A percentile compares a stretch with the other conserved stretches of the same genome.
These are phyloP conservation scores for Plagodis pulveraria DNA, from an alignment of 2,888 invertebrate genomes.

Conservation along the genomic window DNA sequence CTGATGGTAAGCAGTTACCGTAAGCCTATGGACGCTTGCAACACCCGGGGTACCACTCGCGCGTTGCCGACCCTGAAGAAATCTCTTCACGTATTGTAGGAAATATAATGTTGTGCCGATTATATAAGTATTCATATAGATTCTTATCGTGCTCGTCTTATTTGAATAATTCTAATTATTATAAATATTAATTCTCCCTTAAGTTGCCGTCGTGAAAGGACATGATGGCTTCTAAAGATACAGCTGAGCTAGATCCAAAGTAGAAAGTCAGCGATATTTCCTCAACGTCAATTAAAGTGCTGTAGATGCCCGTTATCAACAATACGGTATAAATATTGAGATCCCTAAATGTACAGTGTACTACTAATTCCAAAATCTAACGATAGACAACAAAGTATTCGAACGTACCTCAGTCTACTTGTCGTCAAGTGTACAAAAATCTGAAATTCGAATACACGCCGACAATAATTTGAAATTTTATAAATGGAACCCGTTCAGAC, in stretches of 20 bases:
- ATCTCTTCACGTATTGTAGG: too few relatives aligned
- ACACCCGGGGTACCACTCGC: too few relatives aligned
- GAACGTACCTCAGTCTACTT: conserved; percentile 25
- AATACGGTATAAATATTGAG: not conserved
- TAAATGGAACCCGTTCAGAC: conserved; percentile 60
- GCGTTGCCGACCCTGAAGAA: too few relatives aligned
- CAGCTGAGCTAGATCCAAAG: conserved; percentile 23
- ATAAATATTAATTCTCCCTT: conserved; percentile 1
- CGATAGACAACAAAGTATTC: conserved; percentile 14
- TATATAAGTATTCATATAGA: too few relatives aligned
- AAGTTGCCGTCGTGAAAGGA: conserved; percentile 10
- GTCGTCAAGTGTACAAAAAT: conserved; percentile 50
- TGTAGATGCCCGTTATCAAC: not conserved
- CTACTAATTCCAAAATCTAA: not conserved
- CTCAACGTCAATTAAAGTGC: conserved; percentile 12
- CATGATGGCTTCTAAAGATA: conserved; percentile 12
- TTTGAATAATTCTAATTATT: too few relatives aligned
- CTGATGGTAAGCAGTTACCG: too few relatives aligned
- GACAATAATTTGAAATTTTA: conserved; percentile 82
- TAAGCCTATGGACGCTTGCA: too few relatives aligned
- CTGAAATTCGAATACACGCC: conserved; percentile 79
- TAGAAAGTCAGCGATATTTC: conserved; percentile 43
- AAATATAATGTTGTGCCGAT: too few relatives aligned
- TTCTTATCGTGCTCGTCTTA: too few relatives aligned
- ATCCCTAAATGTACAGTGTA: not conserved